Base-by-base conservation (phyloP, 2,113 vertebrate genomes). In the Girardinichthys multiradiatus region DNA sequence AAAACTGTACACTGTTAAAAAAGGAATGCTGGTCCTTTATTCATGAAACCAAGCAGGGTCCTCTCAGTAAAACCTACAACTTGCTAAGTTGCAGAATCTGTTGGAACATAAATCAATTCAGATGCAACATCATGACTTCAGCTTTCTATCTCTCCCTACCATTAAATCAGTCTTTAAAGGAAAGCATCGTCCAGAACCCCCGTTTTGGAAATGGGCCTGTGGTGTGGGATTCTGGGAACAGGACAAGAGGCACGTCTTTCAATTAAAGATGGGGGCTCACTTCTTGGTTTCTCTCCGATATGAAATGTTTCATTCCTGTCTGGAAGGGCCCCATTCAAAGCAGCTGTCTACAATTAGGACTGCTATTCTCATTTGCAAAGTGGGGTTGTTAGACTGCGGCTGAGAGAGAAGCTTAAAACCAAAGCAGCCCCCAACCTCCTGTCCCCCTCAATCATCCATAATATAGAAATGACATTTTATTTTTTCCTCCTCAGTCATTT, bases 281-380 rank as follows among this genome's bases (percentile, higher is more conserved):
- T 28, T 58, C 37, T 86, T 31, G 42, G 61, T 80, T 82, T 80
- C 42, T 74, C 70, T 72, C 31, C 48, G 48, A 42, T 67, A 70
- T 29, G 30, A 89, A 86, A 60, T 88, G 71, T 88, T 81, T 91
- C 68, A 87, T 91, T 91, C 90, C 64, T 68, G 76, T 71, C 68
- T 86, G 63, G 74, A 90, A 72, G 65, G 69, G 82, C 76, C 79
- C 78, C 79, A 78, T 79, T 80, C 85, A 66, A 63, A 80, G 87
- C 92, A 94, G 91, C 87, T 94, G 93, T 83, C 85, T 68, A 58
- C 65, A 72, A 93, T 94, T 93, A 94, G 70, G 58, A 61, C 71
- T 24, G 73, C 67, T 82, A 58, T 77, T 70, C 84, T 86, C 80
- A 64, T 64, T 91, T 84, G 77, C 87, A 79, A 80, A 10, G 78